Percentiles rank a stretch among this genome's conserved stretches.
These are phyloP conservation scores for Cheilosia pagana DNA, from an alignment of 2,888 invertebrate genomes.

Conservation along the genomic window DNA sequence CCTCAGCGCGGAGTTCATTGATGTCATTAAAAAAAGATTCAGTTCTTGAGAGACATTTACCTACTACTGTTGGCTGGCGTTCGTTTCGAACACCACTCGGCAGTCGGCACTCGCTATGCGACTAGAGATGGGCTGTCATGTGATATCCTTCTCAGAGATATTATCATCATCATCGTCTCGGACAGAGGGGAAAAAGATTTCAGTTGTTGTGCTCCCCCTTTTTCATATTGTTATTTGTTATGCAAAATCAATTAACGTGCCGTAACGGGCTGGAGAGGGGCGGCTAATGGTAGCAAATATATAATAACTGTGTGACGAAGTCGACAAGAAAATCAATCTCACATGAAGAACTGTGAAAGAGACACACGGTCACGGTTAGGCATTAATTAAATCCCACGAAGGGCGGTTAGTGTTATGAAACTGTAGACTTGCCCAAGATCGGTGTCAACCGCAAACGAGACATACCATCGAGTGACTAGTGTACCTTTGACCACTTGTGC, in stretches of 20 bases:
- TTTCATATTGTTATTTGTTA: conserved; percentile 46
- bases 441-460: conserved; percentile 56
- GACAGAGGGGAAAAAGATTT: not conserved
- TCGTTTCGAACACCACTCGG: too few relatives aligned
- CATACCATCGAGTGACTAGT: not conserved
- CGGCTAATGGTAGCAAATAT: conserved; percentile 15
- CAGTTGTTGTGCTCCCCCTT: not conserved
- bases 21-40: conserved; percentile 60
- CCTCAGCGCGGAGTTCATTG: conserved; percentile 51
- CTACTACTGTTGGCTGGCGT: conserved; percentile 19
- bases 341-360: conserved; percentile 29
- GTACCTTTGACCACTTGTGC: conserved; percentile 29
- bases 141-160: conserved; percentile 60
- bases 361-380: conserved; percentile 27
- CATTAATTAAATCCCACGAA: not conserved
- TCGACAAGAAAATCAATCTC: conserved; percentile 46
- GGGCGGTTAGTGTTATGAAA: conserved; percentile 43
- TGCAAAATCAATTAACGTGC: conserved; percentile 64
- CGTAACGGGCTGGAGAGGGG: conserved; percentile 36
- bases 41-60: conserved; percentile 51
- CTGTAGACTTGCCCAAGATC: conserved; percentile 33
- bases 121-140: conserved; percentile 38
- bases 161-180: conserved; percentile 50
- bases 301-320: conserved; percentile 46
- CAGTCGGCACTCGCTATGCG: not conserved